Percentiles rank a stretch among this genome's conserved stretches.
phyloP scores from a whole-genome alignment of 2,113 vertebrate species.

The Neoarius graeffei region DNA sequence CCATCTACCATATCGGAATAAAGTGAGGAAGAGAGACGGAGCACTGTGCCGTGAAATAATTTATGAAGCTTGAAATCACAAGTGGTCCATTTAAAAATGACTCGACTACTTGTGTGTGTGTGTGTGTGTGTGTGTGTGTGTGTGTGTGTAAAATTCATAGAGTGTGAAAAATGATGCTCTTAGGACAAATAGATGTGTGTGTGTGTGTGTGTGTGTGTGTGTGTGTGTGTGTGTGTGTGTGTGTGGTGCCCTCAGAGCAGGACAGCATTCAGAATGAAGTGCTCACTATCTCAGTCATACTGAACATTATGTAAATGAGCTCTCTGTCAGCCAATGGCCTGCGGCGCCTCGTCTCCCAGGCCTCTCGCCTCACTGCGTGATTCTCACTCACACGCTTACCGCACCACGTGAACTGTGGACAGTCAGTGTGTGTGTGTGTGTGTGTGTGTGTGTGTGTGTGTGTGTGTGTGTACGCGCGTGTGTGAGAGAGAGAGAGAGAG shows the following conservation, averaged over 20 bases:
- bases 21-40: not conserved
- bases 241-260: slow-evolving; percentile 14
- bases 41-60: not conserved
- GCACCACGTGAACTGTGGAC: slow-evolving; percentile 31
- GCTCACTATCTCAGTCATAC: slow-evolving; percentile 42
- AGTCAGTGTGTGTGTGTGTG: not conserved
- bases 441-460: slow-evolving; percentile 30
- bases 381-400: slow-evolving; percentile 45
- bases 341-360: slow-evolving; percentile 40
- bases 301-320: slow-evolving; percentile 53
- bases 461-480: not conserved
- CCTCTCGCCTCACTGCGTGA: slow-evolving; percentile 44
- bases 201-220: slow-evolving; percentile 13
- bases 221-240: slow-evolving; percentile 24
- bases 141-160: not conserved
- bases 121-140: not conserved
- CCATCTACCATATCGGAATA: not conserved
- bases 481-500: no score
- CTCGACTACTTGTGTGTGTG: not conserved
- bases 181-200: not conserved
- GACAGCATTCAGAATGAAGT: slow-evolving; percentile 52
- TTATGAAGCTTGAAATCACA: slow-evolving; percentile 11
- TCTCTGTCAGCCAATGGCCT: slow-evolving; percentile 49
- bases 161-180: not conserved
- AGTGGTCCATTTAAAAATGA: slow-evolving; percentile 12